Base-by-base conservation (phyloP, 2,888 invertebrate genomes). In the Saturnia japonica region DNA sequence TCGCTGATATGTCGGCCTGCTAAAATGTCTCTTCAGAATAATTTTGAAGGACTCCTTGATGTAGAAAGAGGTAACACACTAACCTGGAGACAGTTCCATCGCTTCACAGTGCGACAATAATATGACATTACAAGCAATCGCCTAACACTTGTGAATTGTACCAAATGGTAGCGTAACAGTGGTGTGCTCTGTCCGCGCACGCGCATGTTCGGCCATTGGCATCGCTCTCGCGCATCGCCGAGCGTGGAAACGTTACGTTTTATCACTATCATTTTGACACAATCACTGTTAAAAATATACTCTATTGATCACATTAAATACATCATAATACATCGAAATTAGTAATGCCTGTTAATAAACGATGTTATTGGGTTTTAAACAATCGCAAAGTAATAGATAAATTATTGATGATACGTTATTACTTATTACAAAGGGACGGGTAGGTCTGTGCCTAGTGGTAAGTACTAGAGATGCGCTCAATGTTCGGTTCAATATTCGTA, bases 181-280 rank as follows among this genome's bases (percentile, higher is more conserved):
- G 72, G 74, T 75, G 71, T 73, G 75, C 76, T 73, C 71, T 34
- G 70, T 22, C 71, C 77, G 77, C 77, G 75, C 74, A 78, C 75
- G 40, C 64, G 64, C n/a, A 77, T 78, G 76, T 79, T 80, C 75
- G 78, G 74, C 73, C 79, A 75, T 79, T 77, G 77, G 72, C 78
- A 77, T 68, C 77, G 73, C 80, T 86, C 84, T 76, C 76, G 79
- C 77, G 88, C 86, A 82, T 80, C 82, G 82, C 74, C 60, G 79
- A 87, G 85, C 88, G 78, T 88, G 85, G 85, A 88, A 89, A 86
- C 77, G 77, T 74, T 71, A 72, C 68, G 60, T 72, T 76, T 40
- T 54, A 67, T 28, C 67, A 67, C 42, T 43, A n/a, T 42, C 51
- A 64, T 40, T n/a, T 34, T 64, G 40, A 64, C 64, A n/a, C 40